phyloP scores from a whole-genome alignment of 2,888 invertebrate genomes.

The Drosophila greeni region DNA sequence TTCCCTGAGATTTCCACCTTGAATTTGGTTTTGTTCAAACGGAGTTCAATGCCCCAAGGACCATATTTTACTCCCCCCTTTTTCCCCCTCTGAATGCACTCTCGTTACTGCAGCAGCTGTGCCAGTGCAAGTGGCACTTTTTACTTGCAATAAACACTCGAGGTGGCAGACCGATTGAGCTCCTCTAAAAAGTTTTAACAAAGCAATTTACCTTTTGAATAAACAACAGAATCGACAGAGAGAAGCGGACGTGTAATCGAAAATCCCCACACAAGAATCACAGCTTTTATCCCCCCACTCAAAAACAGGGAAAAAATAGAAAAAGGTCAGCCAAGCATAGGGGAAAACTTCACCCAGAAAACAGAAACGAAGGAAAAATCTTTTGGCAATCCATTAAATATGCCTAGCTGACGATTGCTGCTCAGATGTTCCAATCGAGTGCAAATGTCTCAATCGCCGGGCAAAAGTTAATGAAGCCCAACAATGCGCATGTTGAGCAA shows the following conservation, averaged over 20 bases:
- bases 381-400: constrained; percentile 65
- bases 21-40: constrained; percentile 33
- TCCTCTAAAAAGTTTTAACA: constrained; percentile 54
- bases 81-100: constrained; percentile 9
- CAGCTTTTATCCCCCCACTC: constrained; percentile 32
- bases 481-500: constrained; percentile 61
- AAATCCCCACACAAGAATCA: constrained; percentile 6
- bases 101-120: constrained; percentile 12
- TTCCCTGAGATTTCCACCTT: constrained; percentile 42
- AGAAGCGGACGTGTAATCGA: constrained; percentile 9
- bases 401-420: constrained; percentile 41
- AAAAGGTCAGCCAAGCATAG: constrained; percentile 15
- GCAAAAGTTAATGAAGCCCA: constrained; percentile 66
- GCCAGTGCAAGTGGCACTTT: constrained; percentile 62
- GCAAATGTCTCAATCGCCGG: constrained; percentile 35
- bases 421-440: constrained; percentile 27
- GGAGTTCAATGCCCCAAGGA: constrained; percentile 42
- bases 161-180: constrained; percentile 18
- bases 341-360: constrained; percentile 19
- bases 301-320: background rate
- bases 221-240: constrained; percentile 54
- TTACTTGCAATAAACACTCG: constrained; percentile 62
- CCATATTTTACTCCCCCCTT: background rate
- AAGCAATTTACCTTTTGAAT: constrained; percentile 50
- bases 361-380: constrained; percentile 2